Base-by-base conservation (phyloP, 2,113 vertebrate genomes). In the Gymnorhina tibicen region DNA sequence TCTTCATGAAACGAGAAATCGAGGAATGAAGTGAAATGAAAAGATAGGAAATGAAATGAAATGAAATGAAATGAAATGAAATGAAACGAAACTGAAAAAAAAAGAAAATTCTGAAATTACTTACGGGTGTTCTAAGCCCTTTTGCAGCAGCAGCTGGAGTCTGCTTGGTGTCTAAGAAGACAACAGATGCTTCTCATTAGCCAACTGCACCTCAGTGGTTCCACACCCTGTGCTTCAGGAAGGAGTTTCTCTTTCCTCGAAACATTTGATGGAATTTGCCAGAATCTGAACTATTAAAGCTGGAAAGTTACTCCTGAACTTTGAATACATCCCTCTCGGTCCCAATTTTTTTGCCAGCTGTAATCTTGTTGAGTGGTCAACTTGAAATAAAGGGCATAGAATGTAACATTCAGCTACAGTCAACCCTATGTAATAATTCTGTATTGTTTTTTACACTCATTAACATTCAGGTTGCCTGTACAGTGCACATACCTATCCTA, bases 281-380 rank as follows among this genome's bases (percentile, higher is more conserved):
- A 67, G 58, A 85, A 91, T 83, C 53, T 64, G 67, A 82, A 49
- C 33, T n/a, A 46, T 33, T 86, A 55, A 59, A 91, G 21, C 58
- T 79, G 42, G 22, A 70, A 79, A 53, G 37, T 78, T 87, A 28
- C 19, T 80, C 30, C 58, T 1, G 4, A 59, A 56, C 23, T 85
- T 64, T 37, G 41, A 81, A 32, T 20, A 44, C 10, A 50, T 67
- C 14, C 6, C 9, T 78, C 26, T 74, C 0, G 0, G 8, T 53
- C n/a, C 27, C 70, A 55, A 19, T 46, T 83, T 69, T 69, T 86
- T 67, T 72, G 37, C 39, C 35, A 72, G 33, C 62, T 72, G n/a
- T 21, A 39, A 35, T 47, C 23, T 39, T 76, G 9, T 63, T 66
- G 33, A 68, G 13, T 24, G 20, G 32, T 60, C 27, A 81, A 27